Conservation (phyloP, 2,888 invertebrate species). For the Troides aeacus region DNA sequence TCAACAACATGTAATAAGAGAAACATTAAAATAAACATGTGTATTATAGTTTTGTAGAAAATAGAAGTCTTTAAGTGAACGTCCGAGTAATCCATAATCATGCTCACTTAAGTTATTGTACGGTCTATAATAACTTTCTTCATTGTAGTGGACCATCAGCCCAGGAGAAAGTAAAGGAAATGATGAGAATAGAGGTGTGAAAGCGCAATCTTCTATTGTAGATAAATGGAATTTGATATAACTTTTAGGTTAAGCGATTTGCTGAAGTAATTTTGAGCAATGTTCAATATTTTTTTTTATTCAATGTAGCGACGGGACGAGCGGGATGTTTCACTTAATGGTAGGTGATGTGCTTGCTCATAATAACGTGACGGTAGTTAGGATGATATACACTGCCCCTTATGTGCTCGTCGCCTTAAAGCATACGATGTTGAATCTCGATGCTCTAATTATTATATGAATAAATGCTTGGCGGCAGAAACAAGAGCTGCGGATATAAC, state of each 20-base stretch:
- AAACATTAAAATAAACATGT: not conserved
- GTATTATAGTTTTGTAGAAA: not conserved
- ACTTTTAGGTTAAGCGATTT: conserved; percentile 4
- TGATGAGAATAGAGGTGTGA: conserved; percentile 58
- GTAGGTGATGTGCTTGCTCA: too few relatives aligned
- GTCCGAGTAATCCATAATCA: conserved; percentile 17
- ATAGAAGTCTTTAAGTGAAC: not conserved
- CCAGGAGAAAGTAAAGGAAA: conserved; percentile 59
- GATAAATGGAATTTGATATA: conserved; percentile 38
- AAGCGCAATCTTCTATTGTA: conserved; percentile 45
- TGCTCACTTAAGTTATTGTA: conserved; percentile 4
- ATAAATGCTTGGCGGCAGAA: too few relatives aligned
- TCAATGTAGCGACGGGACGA: too few relatives aligned
- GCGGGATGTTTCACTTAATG: too few relatives aligned
- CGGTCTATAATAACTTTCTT: conserved; percentile 46
- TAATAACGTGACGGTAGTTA: too few relatives aligned
- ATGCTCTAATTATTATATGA: too few relatives aligned
- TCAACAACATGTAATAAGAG: not conserved
- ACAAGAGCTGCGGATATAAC: too few relatives aligned
- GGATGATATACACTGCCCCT: too few relatives aligned
- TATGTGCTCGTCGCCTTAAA: too few relatives aligned
- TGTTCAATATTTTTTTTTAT: too few relatives aligned
- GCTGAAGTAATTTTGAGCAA: too few relatives aligned
- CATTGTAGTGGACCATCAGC: conserved; percentile 47
- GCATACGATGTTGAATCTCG: too few relatives aligned